Percentiles rank a stretch among this genome's conserved stretches.
Conservation (phyloP, 2,888 invertebrate species). For the Cremastinae sp. region DNA sequence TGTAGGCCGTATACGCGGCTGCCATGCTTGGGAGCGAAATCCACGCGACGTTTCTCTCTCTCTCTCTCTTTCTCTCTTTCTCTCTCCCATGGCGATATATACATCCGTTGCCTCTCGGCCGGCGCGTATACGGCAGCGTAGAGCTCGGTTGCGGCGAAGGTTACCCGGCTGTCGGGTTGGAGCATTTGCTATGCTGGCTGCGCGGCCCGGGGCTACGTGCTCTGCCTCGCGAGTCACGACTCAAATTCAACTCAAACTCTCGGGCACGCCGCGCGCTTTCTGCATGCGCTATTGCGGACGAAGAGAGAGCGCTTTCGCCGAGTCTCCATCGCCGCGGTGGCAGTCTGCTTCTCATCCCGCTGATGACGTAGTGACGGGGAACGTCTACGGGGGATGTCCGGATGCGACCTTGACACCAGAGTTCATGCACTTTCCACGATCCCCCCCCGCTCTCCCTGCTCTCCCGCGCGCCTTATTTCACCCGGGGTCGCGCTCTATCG, state of each 20-base stretch:
- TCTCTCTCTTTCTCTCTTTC: slow-evolving; percentile 50
- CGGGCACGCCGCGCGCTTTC: slow-evolving; percentile 65
- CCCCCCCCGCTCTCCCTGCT: slow-evolving; percentile 13
- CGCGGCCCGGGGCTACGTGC: slow-evolving; percentile 78
- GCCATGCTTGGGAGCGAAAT: slow-evolving; percentile 50
- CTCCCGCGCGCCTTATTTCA: too few species aligned
- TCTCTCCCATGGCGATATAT: too few species aligned
- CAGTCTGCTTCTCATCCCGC: slow-evolving; percentile 41
- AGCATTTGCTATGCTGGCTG: slow-evolving; percentile 79
- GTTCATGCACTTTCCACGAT: slow-evolving; percentile 58
- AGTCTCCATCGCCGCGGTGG: slow-evolving; percentile 55
- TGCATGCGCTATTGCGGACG: slow-evolving; percentile 71
- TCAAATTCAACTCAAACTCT: slow-evolving; percentile 79
- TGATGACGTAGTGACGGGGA: slow-evolving; percentile 63
- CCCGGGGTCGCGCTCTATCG: slow-evolving; percentile 58
- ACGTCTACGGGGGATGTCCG: slow-evolving; percentile 62
- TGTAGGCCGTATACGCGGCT: slow-evolving; percentile 58
- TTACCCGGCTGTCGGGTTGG: slow-evolving; percentile 52
- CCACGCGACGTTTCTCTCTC: slow-evolving; percentile 56
- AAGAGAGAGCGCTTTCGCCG: slow-evolving; percentile 52
- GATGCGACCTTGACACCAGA: slow-evolving; percentile 64
- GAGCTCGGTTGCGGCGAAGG: slow-evolving; percentile 56
- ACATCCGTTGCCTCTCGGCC: slow-evolving; percentile 44
- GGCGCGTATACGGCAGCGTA: slow-evolving; percentile 36
- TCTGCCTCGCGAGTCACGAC: slow-evolving; percentile 77